Conservation (phyloP, 2,797 vertebrate genomes). For the Sphenopsis melanotis region DNA sequence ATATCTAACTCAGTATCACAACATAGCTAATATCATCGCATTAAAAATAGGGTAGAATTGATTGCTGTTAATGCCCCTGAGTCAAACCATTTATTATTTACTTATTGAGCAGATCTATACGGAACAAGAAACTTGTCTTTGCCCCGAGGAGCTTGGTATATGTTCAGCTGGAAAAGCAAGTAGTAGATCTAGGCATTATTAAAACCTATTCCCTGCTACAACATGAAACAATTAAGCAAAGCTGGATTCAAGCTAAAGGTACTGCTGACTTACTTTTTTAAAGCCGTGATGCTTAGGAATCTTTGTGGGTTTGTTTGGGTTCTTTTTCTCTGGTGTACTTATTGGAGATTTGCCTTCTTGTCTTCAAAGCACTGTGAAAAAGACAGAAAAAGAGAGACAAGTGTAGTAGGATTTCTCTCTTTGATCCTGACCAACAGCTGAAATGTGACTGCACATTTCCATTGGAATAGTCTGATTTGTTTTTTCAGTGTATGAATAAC, state of each 20-base stretch:
- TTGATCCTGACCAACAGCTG: background rate
- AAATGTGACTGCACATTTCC: background rate
- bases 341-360: background rate
- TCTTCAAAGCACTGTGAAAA: background rate
- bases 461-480: background rate
- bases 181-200: background rate
- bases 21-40: background rate
- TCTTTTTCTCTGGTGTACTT: background rate
- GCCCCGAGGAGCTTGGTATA: background rate
- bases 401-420: background rate
- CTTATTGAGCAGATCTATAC: background rate
- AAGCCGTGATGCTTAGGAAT: background rate
- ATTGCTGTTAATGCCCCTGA: background rate
- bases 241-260: background rate
- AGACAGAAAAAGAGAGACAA: background rate
- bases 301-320: background rate
- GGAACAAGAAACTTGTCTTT: background rate
- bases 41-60: background rate
- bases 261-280: background rate
- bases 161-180: background rate
- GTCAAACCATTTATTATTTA: slow-evolving; percentile 20
- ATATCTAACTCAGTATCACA: background rate
- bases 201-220: background rate
- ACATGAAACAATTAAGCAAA: slow-evolving; percentile 4
- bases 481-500: background rate